Base-by-base conservation (phyloP, 2,888 invertebrate species). In the Chalcosyrphus nemorum region DNA sequence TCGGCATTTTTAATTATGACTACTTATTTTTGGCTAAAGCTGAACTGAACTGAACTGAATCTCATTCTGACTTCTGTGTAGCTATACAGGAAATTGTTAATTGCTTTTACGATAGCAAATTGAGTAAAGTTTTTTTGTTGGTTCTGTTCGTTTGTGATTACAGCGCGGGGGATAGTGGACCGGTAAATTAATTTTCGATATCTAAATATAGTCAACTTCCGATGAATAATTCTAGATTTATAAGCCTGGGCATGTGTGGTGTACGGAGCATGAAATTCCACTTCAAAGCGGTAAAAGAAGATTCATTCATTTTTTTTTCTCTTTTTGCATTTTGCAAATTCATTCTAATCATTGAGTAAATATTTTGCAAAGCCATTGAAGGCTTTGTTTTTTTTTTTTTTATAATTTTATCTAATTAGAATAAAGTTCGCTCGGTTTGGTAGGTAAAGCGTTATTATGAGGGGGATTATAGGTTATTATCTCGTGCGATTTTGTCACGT, bases 131-230 rank as follows among this genome's bases (percentile, higher is more conserved):
- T 43, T 27, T 56, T 15, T 47, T 41, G n/a, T n/a, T n/a, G n/a
- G n/a, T n/a, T 45, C 57, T 35, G 35, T 50, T 24, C 27, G 2
- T 11, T 52, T 29, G n/a, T 29, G 41, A 17, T 11, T 21, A 27
- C 17, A 35, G 4, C 24, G 24, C 24, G 24, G 24, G 3, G 24
- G 1, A 11, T 6, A 3, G 65, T n/a, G 52, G n/a, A n/a, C n/a
- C n/a, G n/a, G 24, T 61, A 43, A 43, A 72, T 72, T 72, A 63
- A 54, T 61, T 72, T 72, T 63, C 52, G 43, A 61, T 72, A 63
- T 61, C 61, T 63, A 61, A 21, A 41, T 38, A 38, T 43, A 50
- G 61, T 1, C 52, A 43, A 72, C 21, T 61, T 61, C 52, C 61
- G 61, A 71, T 63, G 38, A 45, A 45, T 27, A 61, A 59, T 38